These are phyloP conservation scores for Pardosa pseudoannulata DNA, from an alignment of 2,888 invertebrate genomes.

Conservation along the genomic window DNA sequence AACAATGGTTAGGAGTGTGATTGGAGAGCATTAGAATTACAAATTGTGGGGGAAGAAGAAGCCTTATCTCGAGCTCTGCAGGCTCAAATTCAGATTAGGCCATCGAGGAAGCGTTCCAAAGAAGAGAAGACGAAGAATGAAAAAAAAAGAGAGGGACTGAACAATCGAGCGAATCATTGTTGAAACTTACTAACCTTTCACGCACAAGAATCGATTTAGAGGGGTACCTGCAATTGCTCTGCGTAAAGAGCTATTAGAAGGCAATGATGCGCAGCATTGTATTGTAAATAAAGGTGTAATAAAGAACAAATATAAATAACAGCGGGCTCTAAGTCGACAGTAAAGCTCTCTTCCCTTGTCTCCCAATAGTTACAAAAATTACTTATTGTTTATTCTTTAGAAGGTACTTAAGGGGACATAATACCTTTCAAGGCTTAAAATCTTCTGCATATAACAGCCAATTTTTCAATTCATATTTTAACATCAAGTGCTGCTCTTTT, in stretches of 20 bases:
- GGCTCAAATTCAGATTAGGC: background rate
- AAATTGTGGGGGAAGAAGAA: background rate
- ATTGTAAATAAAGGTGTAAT: too few relatives aligned
- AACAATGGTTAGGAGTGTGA: constrained; percentile 25
- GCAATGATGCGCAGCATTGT: background rate
- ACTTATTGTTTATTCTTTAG: too few relatives aligned
- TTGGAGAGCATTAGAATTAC: constrained; percentile 35
- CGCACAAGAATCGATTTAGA: background rate
- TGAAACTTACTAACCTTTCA: background rate
- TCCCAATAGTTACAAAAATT: too few relatives aligned
- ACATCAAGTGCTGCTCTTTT: too few relatives aligned
- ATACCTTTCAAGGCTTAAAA: background rate
- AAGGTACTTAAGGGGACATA: too few relatives aligned
- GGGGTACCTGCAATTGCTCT: background rate
- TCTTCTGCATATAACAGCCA: background rate
- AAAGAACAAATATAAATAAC: too few relatives aligned
- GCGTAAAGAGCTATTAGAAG: background rate
- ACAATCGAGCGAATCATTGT: background rate
- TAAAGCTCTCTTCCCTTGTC: too few relatives aligned
- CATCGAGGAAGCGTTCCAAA: background rate
- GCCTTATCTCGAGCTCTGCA: background rate
- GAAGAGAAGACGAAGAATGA: background rate
- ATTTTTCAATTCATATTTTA: too few relatives aligned
- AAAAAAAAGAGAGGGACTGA: too few relatives aligned
- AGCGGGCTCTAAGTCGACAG: too few relatives aligned